These are phyloP conservation scores for Hydrocynus forskahlii DNA, from an alignment of 2,797 vertebrate genomes.

Conservation along the genomic window DNA sequence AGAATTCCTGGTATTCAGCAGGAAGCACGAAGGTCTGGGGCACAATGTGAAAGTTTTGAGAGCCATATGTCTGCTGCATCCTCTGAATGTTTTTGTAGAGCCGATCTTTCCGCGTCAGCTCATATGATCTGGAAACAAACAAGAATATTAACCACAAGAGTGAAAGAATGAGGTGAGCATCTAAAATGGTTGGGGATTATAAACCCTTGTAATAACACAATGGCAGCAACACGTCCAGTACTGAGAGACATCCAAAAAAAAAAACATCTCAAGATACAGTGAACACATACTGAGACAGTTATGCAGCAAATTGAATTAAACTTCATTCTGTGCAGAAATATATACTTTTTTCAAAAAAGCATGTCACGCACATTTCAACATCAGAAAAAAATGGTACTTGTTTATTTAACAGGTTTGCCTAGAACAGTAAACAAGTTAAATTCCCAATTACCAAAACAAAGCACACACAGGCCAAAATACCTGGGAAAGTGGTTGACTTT, in stretches of 20 bases:
- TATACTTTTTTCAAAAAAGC: background rate
- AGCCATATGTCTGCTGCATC: slow-evolving; percentile 92
- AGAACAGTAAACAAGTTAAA: background rate
- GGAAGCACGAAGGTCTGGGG: slow-evolving; percentile 95
- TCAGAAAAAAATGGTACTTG: background rate
- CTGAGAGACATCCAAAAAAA: no score
- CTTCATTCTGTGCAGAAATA: no score
- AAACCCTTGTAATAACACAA: slow-evolving; percentile 57
- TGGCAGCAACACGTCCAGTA: slow-evolving; percentile 43
- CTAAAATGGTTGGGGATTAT: slow-evolving; percentile 53
- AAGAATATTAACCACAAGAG: slow-evolving; percentile 39
- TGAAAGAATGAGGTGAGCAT: slow-evolving; percentile 38
- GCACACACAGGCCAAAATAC: slow-evolving; percentile 66
- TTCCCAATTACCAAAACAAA: background rate
- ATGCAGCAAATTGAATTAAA: no score
- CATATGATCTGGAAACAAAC: slow-evolving; percentile 87
- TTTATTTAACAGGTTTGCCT: background rate
- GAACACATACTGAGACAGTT: no score
- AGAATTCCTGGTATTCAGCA: slow-evolving; percentile 91
- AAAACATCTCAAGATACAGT: no score
- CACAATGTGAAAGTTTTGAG: slow-evolving; percentile 93
- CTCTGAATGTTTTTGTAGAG: slow-evolving; percentile 96
- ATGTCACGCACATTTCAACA: background rate
- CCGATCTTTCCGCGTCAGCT: slow-evolving; percentile 95
- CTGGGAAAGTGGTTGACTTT: slow-evolving; percentile 99